Conservation (phyloP, 2,888 invertebrate genomes). For the Athalia cordata region DNA sequence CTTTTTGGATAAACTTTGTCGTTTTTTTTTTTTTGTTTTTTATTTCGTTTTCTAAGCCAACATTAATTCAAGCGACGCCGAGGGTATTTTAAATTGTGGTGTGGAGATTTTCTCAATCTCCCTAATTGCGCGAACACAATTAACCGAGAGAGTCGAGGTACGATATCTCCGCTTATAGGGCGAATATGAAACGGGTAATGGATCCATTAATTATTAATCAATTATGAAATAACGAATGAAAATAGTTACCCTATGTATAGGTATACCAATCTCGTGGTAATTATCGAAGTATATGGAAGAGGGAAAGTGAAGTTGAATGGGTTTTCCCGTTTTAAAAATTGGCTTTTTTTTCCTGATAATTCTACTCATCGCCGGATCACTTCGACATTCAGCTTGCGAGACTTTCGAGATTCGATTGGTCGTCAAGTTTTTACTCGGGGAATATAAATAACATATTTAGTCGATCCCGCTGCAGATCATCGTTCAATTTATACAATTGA, state of each 20-base stretch:
- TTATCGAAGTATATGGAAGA: background rate
- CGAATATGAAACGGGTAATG: slow-evolving; percentile 24
- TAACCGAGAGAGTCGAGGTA: background rate
- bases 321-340: too few species aligned
- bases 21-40: slow-evolving; percentile 4
- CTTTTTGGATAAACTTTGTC: slow-evolving; percentile 13
- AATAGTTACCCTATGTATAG: background rate
- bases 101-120: slow-evolving; percentile 15
- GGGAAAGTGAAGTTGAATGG: too few species aligned
- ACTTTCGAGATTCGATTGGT: too few species aligned
- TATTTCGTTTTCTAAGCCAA: slow-evolving; percentile 24
- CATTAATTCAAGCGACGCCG: slow-evolving; percentile 35
- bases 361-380: too few species aligned
- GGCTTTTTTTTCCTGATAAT: too few species aligned
- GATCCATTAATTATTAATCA: slow-evolving; percentile 42
- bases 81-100: slow-evolving; percentile 26
- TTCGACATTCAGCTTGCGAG: too few species aligned
- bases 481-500: background rate
- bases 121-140: slow-evolving; percentile 25
- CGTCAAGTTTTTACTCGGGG: too few species aligned
- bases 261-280: background rate
- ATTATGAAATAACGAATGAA: slow-evolving; percentile 36
- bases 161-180: slow-evolving; percentile 1
- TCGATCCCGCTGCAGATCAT: background rate
- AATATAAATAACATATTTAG: slow-evolving; percentile 11